Conservation (phyloP, 2,113 vertebrate genomes). For the Chloebia gouldiae region DNA sequence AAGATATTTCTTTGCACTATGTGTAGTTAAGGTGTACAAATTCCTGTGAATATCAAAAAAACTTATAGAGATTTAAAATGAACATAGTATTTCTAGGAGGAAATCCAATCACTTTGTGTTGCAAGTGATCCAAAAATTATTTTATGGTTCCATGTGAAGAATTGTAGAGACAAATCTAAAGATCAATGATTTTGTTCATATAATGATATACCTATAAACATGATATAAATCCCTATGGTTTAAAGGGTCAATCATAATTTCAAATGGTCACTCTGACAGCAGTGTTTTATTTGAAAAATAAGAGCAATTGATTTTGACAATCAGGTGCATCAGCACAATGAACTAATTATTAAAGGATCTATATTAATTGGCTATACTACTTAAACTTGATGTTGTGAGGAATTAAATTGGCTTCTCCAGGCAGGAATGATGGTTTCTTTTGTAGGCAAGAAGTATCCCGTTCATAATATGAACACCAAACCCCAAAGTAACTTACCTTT, state of each 20-base stretch:
- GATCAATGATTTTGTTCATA: neutral
- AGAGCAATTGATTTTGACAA: conserved; percentile 54
- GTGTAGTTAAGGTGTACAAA: neutral
- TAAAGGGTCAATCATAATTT: neutral
- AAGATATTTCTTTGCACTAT: neutral
- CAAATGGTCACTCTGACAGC: neutral
- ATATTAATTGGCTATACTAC: conserved; percentile 24
- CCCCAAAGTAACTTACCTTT: neutral
- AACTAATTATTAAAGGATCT: conserved; percentile 50
- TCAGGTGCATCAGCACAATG: conserved; percentile 36
- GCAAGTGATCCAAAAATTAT: neutral
- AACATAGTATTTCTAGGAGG: neutral
- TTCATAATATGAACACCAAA: neutral
- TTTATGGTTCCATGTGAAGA: neutral
- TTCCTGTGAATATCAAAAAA: neutral
- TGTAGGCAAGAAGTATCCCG: neutral
- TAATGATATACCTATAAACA: conserved; percentile 44
- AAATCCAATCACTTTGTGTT: neutral
- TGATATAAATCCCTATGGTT: conserved; percentile 4
- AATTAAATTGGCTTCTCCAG: neutral
- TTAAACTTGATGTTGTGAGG: conserved; percentile 29
- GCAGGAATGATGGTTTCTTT: neutral
- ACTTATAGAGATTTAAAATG: neutral
- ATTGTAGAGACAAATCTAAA: neutral
- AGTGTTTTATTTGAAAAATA: conserved; percentile 8